These are phyloP conservation scores for Ornithoptera priamus DNA, from an alignment of 2,888 invertebrate species.

Conservation along the genomic window DNA sequence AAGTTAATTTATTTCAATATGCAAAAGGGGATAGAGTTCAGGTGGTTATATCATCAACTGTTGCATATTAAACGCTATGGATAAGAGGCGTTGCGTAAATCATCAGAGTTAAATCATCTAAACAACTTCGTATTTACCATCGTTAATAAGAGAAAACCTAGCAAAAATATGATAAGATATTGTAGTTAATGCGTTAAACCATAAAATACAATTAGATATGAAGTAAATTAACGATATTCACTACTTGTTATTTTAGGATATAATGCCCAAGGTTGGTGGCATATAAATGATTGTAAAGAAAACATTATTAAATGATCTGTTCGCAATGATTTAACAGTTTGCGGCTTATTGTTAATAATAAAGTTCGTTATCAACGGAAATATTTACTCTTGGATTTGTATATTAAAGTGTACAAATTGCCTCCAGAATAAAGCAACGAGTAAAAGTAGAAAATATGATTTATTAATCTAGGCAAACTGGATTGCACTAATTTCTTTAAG, in stretches of 20 bases:
- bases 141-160: not conserved
- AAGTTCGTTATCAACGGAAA: not conserved
- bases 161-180: too few species aligned
- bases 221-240: not conserved
- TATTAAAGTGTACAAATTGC: not conserved
- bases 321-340: not conserved
- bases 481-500: too few species aligned
- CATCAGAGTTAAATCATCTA: not conserved
- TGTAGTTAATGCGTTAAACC: not conserved
- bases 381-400: not conserved
- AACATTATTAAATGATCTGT: slow-evolving; percentile 3
- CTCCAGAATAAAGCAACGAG: not conserved
- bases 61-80: not conserved
- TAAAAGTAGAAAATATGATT: not conserved
- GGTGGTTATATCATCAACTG: not conserved
- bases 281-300: not conserved
- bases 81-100: not conserved
- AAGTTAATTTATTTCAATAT: slow-evolving; percentile 23
- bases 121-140: not conserved
- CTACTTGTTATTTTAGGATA: slow-evolving; percentile 2
- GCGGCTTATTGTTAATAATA: not conserved
- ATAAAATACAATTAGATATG: not conserved
- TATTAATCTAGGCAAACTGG: too few species aligned
- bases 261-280: not conserved
- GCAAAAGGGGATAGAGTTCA: not conserved